These are phyloP conservation scores for Ciconia boyciana DNA, from an alignment of 2,113 vertebrate genomes.

Conservation along the genomic window DNA sequence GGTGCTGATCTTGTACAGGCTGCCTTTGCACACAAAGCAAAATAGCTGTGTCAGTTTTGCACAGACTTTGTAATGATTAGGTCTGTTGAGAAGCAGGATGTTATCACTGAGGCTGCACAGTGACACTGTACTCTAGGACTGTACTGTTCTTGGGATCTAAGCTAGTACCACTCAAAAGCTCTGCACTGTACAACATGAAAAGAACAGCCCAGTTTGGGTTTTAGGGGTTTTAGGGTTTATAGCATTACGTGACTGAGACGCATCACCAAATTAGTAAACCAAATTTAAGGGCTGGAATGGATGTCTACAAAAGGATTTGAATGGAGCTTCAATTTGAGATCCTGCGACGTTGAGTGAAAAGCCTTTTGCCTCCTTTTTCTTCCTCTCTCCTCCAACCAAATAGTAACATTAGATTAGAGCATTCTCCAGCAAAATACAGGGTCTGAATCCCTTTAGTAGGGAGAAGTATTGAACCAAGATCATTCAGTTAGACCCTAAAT, in stretches of 20 bases:
- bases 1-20: not conserved
- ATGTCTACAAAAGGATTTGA: not conserved
- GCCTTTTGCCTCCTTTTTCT: not conserved
- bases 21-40: not conserved
- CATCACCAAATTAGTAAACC: not conserved
- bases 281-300: not conserved
- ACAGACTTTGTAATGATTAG: not conserved
- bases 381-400: not conserved
- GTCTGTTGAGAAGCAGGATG: not conserved
- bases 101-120: not conserved
- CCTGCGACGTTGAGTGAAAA: not conserved
- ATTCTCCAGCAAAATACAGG: not conserved
- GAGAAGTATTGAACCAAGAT: not conserved
- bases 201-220: not conserved
- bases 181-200: not conserved
- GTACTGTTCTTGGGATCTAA: not conserved
- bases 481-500: not conserved
- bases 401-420: not conserved
- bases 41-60: not conserved
- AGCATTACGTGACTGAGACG: not conserved
- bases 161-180: not conserved
- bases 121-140: not conserved
- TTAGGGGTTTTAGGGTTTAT: not conserved
- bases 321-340: not conserved
- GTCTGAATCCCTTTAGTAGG: not conserved